Base-by-base conservation (phyloP, 2,888 invertebrate genomes). In the Aleiodes leptofemur region DNA sequence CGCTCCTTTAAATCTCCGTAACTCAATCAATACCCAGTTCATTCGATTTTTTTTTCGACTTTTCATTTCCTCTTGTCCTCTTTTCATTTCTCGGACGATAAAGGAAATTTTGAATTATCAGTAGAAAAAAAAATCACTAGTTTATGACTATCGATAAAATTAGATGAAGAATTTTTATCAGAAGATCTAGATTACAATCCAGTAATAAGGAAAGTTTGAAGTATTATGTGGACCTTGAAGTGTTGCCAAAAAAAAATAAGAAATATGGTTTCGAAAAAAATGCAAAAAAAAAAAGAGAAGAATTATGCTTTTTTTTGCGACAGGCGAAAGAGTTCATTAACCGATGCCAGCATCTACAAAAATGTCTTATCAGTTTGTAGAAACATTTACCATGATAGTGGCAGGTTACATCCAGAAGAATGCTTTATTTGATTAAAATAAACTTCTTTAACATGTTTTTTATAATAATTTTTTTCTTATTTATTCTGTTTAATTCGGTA, bases 1-100 rank as follows among this genome's bases (percentile, higher is more conserved):
- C 64, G 53, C 34, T 74, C 57, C 71, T 61, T 71, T 55, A 68
- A 70, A 53, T 71, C 59, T 51, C 48, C 8, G 2, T 34, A 34
- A 1, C 34, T 14, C 14, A 57, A 13, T 23, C 23, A 23, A 23
- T 23, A 23, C 11, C 11, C 57, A 23, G 31, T 61, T 72, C 34
- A 34, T 0, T 34, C 4, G 34, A 34, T 34, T 34, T 34, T 34
- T 34, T 23, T 23, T 34, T 6, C 34, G 34, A 34, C 34, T 34
- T 48, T 50, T 7, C 16, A 29, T n/a, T 23, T 29, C 31, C 23
- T 11, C n/a, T n/a, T n/a, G n/a, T n/a, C n/a, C n/a, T n/a, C 34
- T 34, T 48, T 50, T 7, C 16, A 23, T 31, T 29, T 29, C 11
- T 6, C 34, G 6, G 6, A 14, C 7, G 51, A 69, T 69, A 53